These are phyloP conservation scores for Pyrgilauda ruficollis DNA, from an alignment of 2,113 vertebrate genomes.

Conservation along the genomic window DNA sequence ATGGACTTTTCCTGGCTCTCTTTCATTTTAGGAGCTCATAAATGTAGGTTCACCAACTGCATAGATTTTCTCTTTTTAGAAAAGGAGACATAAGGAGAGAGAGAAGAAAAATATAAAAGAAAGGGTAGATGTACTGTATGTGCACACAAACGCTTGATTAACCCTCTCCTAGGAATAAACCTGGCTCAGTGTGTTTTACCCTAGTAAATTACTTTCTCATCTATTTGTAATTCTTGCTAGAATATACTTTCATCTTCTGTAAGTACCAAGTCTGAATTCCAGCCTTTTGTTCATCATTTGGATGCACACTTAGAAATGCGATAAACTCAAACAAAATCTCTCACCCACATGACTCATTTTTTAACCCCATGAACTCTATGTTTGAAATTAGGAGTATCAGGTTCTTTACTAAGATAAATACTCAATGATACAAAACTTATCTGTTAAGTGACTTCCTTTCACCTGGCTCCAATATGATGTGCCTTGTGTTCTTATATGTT, in stretches of 20 bases:
- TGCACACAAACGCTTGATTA: conserved; percentile 45
- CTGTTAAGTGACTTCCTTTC: conserved; percentile 13
- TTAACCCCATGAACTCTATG: neutral
- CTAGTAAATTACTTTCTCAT: conserved; percentile 51
- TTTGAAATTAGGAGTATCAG: neutral
- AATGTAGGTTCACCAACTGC: neutral
- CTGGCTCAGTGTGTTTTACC: neutral
- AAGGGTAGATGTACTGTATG: neutral
- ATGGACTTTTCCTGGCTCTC: neutral
- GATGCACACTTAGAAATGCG: neutral
- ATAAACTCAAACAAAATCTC: neutral
- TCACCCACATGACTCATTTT: neutral
- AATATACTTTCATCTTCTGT: conserved; percentile 35
- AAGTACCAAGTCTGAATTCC: neutral
- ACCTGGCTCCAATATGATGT: conserved; percentile 16
- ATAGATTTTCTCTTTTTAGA: neutral
- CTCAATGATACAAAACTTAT: neutral
- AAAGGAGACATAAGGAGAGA: neutral
- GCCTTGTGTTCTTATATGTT: neutral
- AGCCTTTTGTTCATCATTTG: neutral
- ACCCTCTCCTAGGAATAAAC: conserved; percentile 29
- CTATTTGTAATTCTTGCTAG: neutral
- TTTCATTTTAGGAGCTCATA: conserved; percentile 15
- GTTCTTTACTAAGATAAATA: neutral
- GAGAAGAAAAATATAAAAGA: neutral